These are phyloP conservation scores for Enteromius trimaculatus DNA, from an alignment of 2,797 vertebrate species.

Conservation along the genomic window DNA sequence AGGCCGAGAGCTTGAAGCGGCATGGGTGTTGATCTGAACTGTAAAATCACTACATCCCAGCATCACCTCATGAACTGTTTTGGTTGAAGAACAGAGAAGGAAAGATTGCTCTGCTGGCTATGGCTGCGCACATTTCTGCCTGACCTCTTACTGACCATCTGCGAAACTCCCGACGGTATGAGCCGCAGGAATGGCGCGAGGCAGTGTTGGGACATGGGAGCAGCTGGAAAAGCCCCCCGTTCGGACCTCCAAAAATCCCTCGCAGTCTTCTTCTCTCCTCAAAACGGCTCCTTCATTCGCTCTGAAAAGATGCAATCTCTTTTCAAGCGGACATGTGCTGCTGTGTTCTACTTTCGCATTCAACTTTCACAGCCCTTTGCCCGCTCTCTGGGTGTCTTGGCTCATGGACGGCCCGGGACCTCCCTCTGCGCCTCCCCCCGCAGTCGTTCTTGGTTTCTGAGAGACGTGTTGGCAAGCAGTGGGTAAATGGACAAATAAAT, in stretches of 20 bases:
- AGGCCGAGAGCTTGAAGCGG: not conserved
- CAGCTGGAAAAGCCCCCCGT: slow-evolving; percentile 44
- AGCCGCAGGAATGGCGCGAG: not conserved
- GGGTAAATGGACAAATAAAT: slow-evolving; percentile 51
- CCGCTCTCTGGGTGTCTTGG: slow-evolving; percentile 39
- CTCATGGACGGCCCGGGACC: not conserved
- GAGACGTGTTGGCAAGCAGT: slow-evolving; percentile 48
- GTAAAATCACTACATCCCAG: not conserved
- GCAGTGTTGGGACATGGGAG: slow-evolving; percentile 22
- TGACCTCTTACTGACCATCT: slow-evolving; percentile 41
- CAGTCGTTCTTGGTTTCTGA: slow-evolving; percentile 35
- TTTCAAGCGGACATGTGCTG: slow-evolving; percentile 13
- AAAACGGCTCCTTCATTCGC: slow-evolving; percentile 25
- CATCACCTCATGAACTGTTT: not conserved
- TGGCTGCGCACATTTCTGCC: not conserved
- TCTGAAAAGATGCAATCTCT: slow-evolving; percentile 25
- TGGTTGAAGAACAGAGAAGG: slow-evolving; percentile 3
- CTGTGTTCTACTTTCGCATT: slow-evolving; percentile 19
- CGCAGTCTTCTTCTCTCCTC: slow-evolving; percentile 14
- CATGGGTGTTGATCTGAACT: not conserved
- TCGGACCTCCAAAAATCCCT: slow-evolving; percentile 28
- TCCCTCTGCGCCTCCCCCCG: not conserved
- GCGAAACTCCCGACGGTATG: slow-evolving; percentile 25
- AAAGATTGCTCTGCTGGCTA: not conserved
- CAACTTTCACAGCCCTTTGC: slow-evolving; percentile 34